Conservation (phyloP, 2,797 vertebrate species). For the Lycodopsis pacificus region DNA sequence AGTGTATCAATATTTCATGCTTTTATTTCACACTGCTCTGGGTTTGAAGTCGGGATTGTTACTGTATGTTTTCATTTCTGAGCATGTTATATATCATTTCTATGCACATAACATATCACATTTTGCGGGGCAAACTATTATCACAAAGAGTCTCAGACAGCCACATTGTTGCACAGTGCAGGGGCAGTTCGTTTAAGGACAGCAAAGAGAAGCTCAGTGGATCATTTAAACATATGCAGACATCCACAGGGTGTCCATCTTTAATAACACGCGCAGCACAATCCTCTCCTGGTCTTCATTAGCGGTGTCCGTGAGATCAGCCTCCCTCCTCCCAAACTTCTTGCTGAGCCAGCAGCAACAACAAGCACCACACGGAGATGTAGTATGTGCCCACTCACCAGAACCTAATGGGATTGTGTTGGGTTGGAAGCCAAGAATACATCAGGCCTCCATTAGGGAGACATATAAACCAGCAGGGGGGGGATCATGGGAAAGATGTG, state of each 20-base stretch:
- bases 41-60: conserved; percentile 23
- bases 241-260: not conserved
- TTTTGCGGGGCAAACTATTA: too few relatives aligned
- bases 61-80: conserved; percentile 14
- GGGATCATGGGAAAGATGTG: conserved; percentile 34
- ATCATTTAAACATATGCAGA: not conserved
- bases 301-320: conserved; percentile 51
- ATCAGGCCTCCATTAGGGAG: conserved; percentile 79
- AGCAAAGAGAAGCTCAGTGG: not conserved
- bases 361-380: conserved; percentile 58
- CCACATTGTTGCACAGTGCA: not conserved
- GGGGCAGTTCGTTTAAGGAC: not conserved
- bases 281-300: conserved; percentile 55
- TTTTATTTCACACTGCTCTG: conserved; percentile 63
- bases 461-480: conserved; percentile 60
- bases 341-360: conserved; percentile 75
- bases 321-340: conserved; percentile 52
- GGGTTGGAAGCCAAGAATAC: conserved; percentile 75
- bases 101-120: too few relatives aligned
- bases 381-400: conserved; percentile 69
- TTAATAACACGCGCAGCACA: conserved; percentile 17
- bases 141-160: not conserved
- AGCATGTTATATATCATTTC: not conserved
- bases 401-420: conserved; percentile 79
- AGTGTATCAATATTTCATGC: conserved; percentile 65